Base-by-base conservation (phyloP, 2,797 vertebrate genomes). In the Manis crassicaudata region DNA sequence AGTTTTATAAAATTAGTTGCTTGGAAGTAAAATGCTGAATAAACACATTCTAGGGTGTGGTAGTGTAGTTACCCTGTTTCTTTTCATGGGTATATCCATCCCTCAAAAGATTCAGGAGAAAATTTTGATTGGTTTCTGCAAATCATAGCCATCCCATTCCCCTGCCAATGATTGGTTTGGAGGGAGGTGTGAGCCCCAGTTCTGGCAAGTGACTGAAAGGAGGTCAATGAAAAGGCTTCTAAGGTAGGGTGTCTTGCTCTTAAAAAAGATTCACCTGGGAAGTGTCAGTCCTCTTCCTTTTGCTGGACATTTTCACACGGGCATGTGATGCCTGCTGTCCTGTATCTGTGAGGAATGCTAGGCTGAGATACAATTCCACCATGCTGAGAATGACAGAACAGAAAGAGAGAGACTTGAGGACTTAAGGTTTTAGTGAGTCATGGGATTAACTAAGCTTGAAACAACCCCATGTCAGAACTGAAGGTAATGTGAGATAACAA, bases 21-120 rank as follows among this genome's bases (percentile, higher is more conserved):
- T 97, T 96, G 62, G 87, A 96, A 96, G 91, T 58, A 96, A 97
- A 94, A 85, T 95, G 94, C 85, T 94, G 60, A 98, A 95, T 94
- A 93, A 94, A 97, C 52, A 90, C 50, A 60, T 90, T 90, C 68
- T 90, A 77, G 67, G 60, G 82, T 92, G 43, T 95, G 81, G 76
- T 11, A 67, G 54, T 77, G 32, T 77, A 93, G 83, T 88, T 84
- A 94, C 29, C 43, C 72, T 94, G 27, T n/a, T 90, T 75, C 70
- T 80, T 85, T 95, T 84, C 56, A 84, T 25, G 29, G 37, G 4
- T 96, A 77, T 56, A 68, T 82, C 29, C 6, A 95, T 60, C 29
- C 40, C 62, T 58, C 54, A 96, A 87, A 94, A 89, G 43, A 93
- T 86, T 67, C 27, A 73, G 63, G 67, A 95, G 76, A n/a, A 97